Evolutionary conservation across 2,113 vertebrate species (phyloP).

Genomic region (Bujurquina vittata): DNA sequence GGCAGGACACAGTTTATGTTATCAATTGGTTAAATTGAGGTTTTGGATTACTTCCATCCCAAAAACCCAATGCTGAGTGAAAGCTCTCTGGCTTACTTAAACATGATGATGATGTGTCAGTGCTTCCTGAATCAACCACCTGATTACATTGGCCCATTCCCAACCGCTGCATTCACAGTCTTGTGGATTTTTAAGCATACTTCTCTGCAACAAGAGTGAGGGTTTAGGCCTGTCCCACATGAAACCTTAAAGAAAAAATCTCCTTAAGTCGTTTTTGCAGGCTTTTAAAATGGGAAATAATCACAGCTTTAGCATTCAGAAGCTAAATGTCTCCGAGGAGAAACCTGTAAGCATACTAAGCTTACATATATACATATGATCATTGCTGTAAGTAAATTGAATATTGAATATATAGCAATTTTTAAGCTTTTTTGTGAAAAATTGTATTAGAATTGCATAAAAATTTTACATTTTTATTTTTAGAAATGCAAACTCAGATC

Average conservation of each 20-base stretch:
- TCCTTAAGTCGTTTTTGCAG: not conserved
- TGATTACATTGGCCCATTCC: conserved; percentile 27
- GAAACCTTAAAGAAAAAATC: too few species aligned
- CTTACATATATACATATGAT: not conserved
- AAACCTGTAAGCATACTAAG: not conserved
- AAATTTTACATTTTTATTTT: too few species aligned
- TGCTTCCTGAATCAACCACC: conserved; percentile 40
- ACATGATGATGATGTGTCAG: conserved; percentile 23
- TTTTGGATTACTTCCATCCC: conserved; percentile 34
- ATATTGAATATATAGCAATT: too few species aligned
- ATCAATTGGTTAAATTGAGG: conserved; percentile 41
- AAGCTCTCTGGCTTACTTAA: conserved; percentile 39
- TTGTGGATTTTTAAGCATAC: not conserved
- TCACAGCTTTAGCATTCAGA: not conserved
- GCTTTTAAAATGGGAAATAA: too few species aligned
- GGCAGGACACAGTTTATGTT: not conserved
- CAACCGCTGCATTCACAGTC: not conserved
- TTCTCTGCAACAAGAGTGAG: not conserved
- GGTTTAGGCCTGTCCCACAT: not conserved
- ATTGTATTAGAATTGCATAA: too few species aligned
- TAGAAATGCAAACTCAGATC: too few species aligned
- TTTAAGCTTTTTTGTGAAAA: too few species aligned
- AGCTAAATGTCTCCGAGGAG: not conserved
- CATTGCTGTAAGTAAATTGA: too few species aligned
- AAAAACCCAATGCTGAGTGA: conserved; percentile 32